Conservation (phyloP, 1,140 invertebrate genomes). For the Mamestra configurata region DNA sequence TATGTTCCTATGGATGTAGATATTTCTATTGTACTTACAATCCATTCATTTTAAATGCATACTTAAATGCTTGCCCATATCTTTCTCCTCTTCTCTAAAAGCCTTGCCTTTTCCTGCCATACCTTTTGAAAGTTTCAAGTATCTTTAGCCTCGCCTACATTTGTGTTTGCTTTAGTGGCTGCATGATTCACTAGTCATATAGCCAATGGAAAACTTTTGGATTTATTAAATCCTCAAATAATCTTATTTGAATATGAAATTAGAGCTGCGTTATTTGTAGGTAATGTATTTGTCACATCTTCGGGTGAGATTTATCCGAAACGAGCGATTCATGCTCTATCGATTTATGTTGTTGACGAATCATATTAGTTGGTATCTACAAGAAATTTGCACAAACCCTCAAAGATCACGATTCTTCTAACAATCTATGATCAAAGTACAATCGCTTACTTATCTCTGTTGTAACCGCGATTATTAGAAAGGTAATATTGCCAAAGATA, state of each 20-base stretch:
- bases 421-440: constrained; percentile 20
- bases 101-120: constrained; percentile 40
- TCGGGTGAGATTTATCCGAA: constrained; percentile 23
- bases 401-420: constrained; percentile 33
- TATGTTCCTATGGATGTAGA: too few species aligned
- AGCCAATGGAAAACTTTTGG: not conserved
- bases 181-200: constrained; percentile 16
- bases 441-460: constrained; percentile 25
- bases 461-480: constrained; percentile 37
- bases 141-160: not conserved
- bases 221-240: constrained; percentile 13
- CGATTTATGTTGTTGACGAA: constrained; percentile 38
- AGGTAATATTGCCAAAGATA: constrained; percentile 45
- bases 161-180: not conserved
- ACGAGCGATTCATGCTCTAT: constrained; percentile 3
- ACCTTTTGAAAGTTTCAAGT: constrained; percentile 37
- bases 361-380: not conserved
- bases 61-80: constrained; percentile 18
- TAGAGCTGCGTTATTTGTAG: not conserved
- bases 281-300: constrained; percentile 9
- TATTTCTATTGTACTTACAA: too few species aligned
- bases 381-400: constrained; percentile 27
- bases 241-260: constrained; percentile 18
- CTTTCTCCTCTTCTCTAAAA: not conserved
- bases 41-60: not conserved